phyloP scores from a whole-genome alignment of 1,140 invertebrate species.

The Bursaphelenchus mucronatus region DNA sequence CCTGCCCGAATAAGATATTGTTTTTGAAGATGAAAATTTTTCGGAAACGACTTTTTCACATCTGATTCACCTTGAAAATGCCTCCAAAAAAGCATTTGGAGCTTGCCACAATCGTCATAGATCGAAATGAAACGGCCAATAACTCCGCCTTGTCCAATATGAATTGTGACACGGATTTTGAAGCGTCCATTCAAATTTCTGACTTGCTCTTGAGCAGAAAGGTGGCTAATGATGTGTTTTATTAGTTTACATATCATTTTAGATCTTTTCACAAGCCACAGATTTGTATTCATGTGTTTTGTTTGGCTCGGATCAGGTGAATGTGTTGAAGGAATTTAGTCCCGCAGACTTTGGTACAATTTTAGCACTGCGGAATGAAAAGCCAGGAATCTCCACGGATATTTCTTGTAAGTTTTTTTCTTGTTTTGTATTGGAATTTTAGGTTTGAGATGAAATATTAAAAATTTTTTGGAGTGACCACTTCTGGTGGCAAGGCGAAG shows the following conservation, averaged over 20 bases:
- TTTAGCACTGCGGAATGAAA: too few species aligned
- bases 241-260: neutral
- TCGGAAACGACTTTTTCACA: too few species aligned
- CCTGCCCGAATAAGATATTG: too few species aligned
- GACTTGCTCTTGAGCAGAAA: conserved; percentile 12
- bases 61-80: neutral
- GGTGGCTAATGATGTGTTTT: neutral
- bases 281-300: neutral
- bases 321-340: too few species aligned
- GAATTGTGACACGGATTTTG: conserved; percentile 8
- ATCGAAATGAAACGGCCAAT: conserved; percentile 7
- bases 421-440: too few species aligned
- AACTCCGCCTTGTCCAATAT: conserved; percentile 3
- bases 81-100: neutral
- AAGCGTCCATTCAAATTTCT: neutral
- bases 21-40: too few species aligned
- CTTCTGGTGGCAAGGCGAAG: too few species aligned
- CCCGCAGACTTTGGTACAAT: too few species aligned
- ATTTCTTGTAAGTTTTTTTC: too few species aligned
- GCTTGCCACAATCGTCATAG: neutral
- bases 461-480: too few species aligned
- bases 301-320: conserved; percentile 3
- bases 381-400: too few species aligned
- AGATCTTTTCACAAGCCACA: conserved; percentile 3
- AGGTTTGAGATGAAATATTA: too few species aligned